Evolutionary conservation across 2,797 vertebrate genomes (phyloP).

Genomic region (Neopelma chrysocephalum): DNA sequence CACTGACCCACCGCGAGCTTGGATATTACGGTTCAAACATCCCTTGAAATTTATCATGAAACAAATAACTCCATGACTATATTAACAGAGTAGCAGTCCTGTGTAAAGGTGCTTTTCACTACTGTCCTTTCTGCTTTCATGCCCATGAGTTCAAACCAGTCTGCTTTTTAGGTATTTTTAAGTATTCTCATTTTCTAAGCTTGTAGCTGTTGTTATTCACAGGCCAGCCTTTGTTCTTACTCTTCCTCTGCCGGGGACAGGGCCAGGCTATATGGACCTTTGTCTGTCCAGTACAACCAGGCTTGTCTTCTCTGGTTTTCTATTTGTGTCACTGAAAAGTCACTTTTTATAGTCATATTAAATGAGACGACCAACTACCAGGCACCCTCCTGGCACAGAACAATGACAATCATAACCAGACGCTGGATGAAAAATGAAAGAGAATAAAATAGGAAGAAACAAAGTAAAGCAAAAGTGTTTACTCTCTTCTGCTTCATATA

Average conservation of each 20-base stretch:
- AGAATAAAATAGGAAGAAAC: not conserved
- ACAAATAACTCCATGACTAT: not conserved
- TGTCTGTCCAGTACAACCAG: not conserved
- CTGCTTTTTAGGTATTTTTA: not conserved
- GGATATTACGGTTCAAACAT: not conserved
- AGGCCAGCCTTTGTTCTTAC: not conserved
- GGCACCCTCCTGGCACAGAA: not conserved
- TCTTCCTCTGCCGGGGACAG: not conserved
- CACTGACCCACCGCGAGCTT: not conserved
- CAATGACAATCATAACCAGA: not conserved
- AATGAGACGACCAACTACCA: not conserved
- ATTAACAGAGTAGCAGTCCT: not conserved
- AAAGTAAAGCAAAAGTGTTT: not conserved
- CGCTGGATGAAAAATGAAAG: not conserved
- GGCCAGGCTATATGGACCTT: not conserved
- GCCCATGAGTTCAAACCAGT: not conserved
- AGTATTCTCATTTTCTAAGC: not conserved
- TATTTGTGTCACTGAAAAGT: not conserved
- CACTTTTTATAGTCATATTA: not conserved
- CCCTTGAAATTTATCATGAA: not conserved
- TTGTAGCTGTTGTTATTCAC: not conserved
- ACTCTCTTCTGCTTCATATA: not conserved
- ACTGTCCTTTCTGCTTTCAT: not conserved
- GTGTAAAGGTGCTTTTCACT: not conserved
- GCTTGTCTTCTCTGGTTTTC: not conserved